Conservation (phyloP, 1,140 invertebrate species). For the Latrodectus geometricus region DNA sequence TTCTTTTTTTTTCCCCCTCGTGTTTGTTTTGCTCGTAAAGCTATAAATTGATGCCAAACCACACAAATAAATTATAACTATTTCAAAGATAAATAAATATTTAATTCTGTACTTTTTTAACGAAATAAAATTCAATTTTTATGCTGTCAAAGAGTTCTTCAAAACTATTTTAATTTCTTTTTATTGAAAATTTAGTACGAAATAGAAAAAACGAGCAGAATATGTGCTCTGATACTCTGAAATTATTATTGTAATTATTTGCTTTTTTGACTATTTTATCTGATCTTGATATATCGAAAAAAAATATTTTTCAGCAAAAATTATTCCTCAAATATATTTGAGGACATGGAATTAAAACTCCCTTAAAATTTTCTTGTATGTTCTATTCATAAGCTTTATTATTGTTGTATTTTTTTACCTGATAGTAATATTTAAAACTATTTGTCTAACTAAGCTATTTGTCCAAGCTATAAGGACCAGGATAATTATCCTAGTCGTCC, state of each 20-base stretch:
- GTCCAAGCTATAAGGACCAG: too few species aligned
- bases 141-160: not conserved
- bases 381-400: too few species aligned
- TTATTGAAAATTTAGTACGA: not conserved
- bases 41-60: slow-evolving; percentile 48
- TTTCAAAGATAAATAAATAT: not conserved
- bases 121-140: not conserved
- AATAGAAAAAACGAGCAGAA: not conserved
- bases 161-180: not conserved
- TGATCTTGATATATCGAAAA: too few species aligned
- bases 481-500: too few species aligned
- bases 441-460: too few species aligned
- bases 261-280: not conserved
- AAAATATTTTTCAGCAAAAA: too few species aligned
- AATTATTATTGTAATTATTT: not conserved
- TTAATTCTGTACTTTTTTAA: not conserved
- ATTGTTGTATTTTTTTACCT: too few species aligned
- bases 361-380: too few species aligned
- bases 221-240: not conserved
- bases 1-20: slow-evolving; percentile 19
- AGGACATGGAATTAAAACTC: too few species aligned
- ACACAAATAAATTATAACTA: slow-evolving; percentile 35
- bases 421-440: too few species aligned
- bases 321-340: too few species aligned
- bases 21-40: slow-evolving; percentile 53